phyloP scores from a whole-genome alignment of 2,888 invertebrate genomes.

The Tenthredo mesomela region DNA sequence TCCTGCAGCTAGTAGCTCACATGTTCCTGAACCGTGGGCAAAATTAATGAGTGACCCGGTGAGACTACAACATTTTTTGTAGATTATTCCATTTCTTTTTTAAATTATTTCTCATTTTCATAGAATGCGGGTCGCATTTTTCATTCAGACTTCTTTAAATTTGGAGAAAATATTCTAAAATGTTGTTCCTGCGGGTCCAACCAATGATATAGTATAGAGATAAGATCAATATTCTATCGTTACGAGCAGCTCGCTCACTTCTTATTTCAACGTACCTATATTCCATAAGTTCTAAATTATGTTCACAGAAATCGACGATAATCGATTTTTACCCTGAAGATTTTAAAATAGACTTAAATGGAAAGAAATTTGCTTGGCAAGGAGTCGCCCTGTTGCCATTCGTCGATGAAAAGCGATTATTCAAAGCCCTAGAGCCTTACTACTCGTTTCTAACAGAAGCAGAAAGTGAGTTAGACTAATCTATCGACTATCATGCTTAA shows the following conservation, averaged over 20 bases:
- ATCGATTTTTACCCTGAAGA: constrained; percentile 99
- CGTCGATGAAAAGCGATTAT: constrained; percentile 95
- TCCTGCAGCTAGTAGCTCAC: constrained; percentile 96
- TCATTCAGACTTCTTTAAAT: no score
- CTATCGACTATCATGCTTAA: not conserved
- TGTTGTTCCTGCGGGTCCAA: no score
- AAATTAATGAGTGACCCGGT: constrained; percentile 95
- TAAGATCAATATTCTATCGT: no score
- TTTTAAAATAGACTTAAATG: constrained; percentile 98
- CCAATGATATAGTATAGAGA: no score
- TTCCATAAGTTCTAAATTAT: constrained; percentile 47
- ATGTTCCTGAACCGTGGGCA: constrained; percentile 97
- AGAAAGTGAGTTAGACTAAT: constrained; percentile 83
- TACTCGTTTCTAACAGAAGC: constrained; percentile 90
- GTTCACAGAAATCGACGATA: constrained; percentile 90
- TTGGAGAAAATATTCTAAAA: no score
- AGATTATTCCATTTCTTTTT: constrained; percentile 7
- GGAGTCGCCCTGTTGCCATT: constrained; percentile 99
- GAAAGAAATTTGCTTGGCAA: constrained; percentile 99
- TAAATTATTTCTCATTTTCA: not conserved
- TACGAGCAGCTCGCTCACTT: no score
- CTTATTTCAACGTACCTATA: no score
- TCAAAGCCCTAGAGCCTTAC: constrained; percentile 89
- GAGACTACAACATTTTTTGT: constrained; percentile 72
- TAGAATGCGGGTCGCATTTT: no score